Percentiles rank a stretch among this genome's conserved stretches.
Conservation (phyloP, 2,113 vertebrate genomes). For the Triplophysa rosa region DNA sequence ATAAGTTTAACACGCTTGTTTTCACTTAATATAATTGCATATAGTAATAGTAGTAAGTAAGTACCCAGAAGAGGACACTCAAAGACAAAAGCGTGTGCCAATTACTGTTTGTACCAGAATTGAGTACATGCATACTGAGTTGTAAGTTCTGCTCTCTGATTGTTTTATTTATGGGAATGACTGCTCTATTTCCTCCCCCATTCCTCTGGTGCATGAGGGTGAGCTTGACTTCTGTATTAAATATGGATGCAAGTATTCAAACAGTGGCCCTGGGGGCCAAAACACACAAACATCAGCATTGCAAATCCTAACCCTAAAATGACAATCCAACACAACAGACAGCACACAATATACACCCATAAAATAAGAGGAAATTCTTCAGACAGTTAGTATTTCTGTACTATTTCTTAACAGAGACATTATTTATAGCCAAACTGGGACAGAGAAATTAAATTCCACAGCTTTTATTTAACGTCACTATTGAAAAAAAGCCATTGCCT, state of each 20-base stretch:
- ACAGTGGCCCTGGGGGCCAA: background rate
- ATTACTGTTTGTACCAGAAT: slow-evolving; percentile 15
- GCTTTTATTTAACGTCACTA: too few species aligned
- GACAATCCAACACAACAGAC: background rate
- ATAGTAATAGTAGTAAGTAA: background rate
- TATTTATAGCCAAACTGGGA: too few species aligned
- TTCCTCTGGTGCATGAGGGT: slow-evolving; percentile 3
- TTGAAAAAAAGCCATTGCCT: too few species aligned
- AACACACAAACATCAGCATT: background rate
- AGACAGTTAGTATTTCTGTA: too few species aligned
- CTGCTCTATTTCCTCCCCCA: background rate
- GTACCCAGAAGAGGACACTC: background rate
- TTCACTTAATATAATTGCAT: background rate
- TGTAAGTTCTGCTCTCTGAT: background rate
- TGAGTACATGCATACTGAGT: background rate
- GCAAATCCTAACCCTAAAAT: background rate
- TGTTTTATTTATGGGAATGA: slow-evolving; percentile 14
- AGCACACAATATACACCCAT: too few species aligned
- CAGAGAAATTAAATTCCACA: too few species aligned
- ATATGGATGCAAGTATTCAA: slow-evolving; percentile 1
- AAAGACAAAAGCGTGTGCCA: background rate
- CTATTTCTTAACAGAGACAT: too few species aligned
- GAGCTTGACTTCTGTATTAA: background rate
- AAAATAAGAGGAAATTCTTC: too few species aligned
- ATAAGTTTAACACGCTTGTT: background rate